Percentiles rank a stretch among this genome's conserved stretches.
Evolutionary conservation across 2,888 invertebrate genomes (phyloP).

Genomic region (Entomobrya multifasciata): DNA sequence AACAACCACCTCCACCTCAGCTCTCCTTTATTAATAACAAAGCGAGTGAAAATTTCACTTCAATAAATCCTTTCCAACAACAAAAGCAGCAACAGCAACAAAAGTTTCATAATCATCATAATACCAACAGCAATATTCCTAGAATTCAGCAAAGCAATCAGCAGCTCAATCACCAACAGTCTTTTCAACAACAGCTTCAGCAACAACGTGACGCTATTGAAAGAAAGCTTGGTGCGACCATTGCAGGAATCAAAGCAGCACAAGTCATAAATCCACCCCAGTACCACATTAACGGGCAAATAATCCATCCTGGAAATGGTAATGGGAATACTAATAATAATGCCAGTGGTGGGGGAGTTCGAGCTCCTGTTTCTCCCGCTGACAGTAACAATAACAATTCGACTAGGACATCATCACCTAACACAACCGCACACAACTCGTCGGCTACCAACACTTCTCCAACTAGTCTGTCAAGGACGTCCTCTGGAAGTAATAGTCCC

Average conservation of each 20-base stretch:
- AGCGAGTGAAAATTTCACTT: slow-evolving; percentile 34
- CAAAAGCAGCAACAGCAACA: slow-evolving; percentile 5
- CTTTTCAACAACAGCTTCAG: slow-evolving; percentile 30
- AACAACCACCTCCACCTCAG: not conserved
- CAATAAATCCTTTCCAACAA: slow-evolving; percentile 44
- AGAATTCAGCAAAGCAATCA: slow-evolving; percentile 8
- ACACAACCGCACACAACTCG: not conserved
- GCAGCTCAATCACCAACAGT: not conserved
- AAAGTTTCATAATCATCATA: slow-evolving; percentile 26
- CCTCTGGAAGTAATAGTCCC: slow-evolving; percentile 29
- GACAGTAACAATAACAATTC: slow-evolving; percentile 50
- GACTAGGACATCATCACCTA: slow-evolving; percentile 8
- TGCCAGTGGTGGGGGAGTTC: not conserved
- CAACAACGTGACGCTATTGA: slow-evolving; percentile 49
- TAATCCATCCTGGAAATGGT: slow-evolving; percentile 61
- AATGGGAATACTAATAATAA: slow-evolving; percentile 17
- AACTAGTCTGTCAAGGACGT: slow-evolving; percentile 23
- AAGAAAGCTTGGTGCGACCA: slow-evolving; percentile 50
- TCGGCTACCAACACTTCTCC: not conserved
- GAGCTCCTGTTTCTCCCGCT: not conserved
- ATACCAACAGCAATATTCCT: slow-evolving; percentile 8
- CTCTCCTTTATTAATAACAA: slow-evolving; percentile 40
- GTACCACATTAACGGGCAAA: slow-evolving; percentile 65
- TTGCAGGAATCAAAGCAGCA: slow-evolving; percentile 58
- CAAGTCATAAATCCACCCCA: slow-evolving; percentile 50